A percentile compares a stretch with the other conserved stretches of the same genome.
Conservation (phyloP, 2,888 invertebrate species). For the Drosophila fulvimacula region DNA sequence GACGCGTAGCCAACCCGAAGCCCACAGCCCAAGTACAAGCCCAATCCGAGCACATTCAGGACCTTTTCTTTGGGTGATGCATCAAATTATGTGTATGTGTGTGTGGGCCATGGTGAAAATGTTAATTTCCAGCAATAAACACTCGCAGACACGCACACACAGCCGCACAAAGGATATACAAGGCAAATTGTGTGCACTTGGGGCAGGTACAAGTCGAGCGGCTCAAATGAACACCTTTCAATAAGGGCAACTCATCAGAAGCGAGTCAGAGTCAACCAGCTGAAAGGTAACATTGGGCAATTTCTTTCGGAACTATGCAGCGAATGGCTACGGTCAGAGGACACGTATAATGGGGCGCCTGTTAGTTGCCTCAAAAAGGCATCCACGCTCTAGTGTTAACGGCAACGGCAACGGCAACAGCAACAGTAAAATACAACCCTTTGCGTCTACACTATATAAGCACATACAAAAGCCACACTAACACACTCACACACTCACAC, state of each 20-base stretch:
- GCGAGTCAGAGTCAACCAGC: conserved; percentile 40
- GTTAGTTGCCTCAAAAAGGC: conserved; percentile 56
- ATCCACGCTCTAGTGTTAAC: conserved; percentile 40
- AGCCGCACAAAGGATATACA: conserved; percentile 43
- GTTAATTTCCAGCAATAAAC: conserved; percentile 61
- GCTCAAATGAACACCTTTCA: conserved; percentile 67
- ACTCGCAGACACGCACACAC: conserved; percentile 38
- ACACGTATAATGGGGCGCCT: conserved; percentile 73
- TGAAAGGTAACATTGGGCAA: conserved; percentile 69
- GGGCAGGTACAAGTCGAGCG: conserved; percentile 34
- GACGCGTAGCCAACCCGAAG: conserved; percentile 41
- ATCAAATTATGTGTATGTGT: conserved; percentile 48
- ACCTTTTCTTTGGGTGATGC: conserved; percentile 48
- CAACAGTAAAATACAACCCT: conserved; percentile 10
- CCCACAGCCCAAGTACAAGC: not conserved
- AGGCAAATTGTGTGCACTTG: conserved; percentile 72
- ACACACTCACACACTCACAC: conserved; percentile 3
- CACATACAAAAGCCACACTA: conserved; percentile 13
- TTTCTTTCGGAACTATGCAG: conserved; percentile 46
- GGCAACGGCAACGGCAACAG: conserved; percentile 26
- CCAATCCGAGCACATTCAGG: conserved; percentile 18
- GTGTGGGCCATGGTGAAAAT: conserved; percentile 49
- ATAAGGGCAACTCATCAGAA: conserved; percentile 59
- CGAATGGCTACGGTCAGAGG: conserved; percentile 72
- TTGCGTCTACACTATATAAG: conserved; percentile 44